Conservation (phyloP, 1,140 invertebrate species). For the Magallana ariakensis region DNA sequence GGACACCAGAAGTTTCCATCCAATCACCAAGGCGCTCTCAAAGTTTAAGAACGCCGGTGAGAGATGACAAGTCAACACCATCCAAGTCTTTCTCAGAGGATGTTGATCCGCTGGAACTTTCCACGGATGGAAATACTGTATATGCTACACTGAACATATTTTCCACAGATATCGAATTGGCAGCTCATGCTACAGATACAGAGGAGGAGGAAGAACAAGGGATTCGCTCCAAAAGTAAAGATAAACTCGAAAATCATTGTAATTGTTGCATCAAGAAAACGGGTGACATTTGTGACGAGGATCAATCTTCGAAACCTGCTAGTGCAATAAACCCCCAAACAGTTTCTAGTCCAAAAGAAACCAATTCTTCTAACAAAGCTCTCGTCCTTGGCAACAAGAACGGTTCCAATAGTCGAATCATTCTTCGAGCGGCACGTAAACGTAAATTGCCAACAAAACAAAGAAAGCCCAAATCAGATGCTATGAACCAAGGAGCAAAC, state of each 20-base stretch:
- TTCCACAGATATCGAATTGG: slow-evolving; percentile 9
- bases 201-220: background rate
- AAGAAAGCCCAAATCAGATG: background rate
- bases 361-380: background rate
- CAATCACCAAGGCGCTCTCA: slow-evolving; percentile 4
- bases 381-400: background rate
- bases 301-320: background rate
- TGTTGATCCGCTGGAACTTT: slow-evolving; percentile 39
- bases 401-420: background rate
- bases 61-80: background rate
- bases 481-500: background rate
- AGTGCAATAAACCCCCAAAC: background rate
- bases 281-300: background rate
- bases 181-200: background rate
- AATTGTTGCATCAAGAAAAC: background rate
- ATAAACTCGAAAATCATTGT: background rate
- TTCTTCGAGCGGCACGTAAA: slow-evolving; percentile 31
- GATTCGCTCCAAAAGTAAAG: background rate
- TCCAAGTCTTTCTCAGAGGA: slow-evolving; percentile 1
- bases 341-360: background rate
- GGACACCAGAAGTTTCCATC: background rate
- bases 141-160: slow-evolving; percentile 37
- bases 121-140: slow-evolving; percentile 40
- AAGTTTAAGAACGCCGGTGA: background rate
- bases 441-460: slow-evolving; percentile 24